These are phyloP conservation scores for Falcaria lacertinaria DNA, from an alignment of 2,888 invertebrate species.

Conservation along the genomic window DNA sequence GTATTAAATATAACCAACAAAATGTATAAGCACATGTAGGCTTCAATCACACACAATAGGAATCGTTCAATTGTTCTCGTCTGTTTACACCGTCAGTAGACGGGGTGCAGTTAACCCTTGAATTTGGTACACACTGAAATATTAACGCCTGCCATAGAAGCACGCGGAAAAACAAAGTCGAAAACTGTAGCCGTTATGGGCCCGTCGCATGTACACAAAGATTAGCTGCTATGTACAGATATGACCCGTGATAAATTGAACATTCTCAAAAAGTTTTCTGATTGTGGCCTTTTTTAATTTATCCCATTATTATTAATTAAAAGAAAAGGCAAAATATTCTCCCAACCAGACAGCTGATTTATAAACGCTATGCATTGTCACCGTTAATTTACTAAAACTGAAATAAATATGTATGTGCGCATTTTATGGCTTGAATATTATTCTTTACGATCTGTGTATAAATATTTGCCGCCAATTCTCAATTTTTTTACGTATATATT, in stretches of 20 bases:
- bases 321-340: too few relatives aligned
- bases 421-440: too few relatives aligned
- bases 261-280: too few relatives aligned
- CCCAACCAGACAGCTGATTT: too few relatives aligned
- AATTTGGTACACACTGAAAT: slow-evolving; percentile 73
- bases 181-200: slow-evolving; percentile 73
- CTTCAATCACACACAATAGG: slow-evolving; percentile 38
- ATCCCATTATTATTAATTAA: too few relatives aligned
- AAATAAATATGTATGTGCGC: too few relatives aligned
- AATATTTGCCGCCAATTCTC: too few relatives aligned
- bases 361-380: too few relatives aligned
- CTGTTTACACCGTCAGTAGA: slow-evolving; percentile 44
- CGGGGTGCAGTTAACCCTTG: slow-evolving; percentile 71
- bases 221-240: slow-evolving; percentile 34
- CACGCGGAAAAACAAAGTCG: slow-evolving; percentile 77
- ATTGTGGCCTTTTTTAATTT: too few relatives aligned
- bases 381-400: too few relatives aligned
- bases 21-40: slow-evolving; percentile 4
- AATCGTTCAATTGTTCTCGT: slow-evolving; percentile 46
- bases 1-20: neutral
- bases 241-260: neutral
- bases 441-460: too few relatives aligned
- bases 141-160: slow-evolving; percentile 73
- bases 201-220: slow-evolving; percentile 70
- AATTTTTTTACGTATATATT: neutral